phyloP scores from a whole-genome alignment of 1,140 invertebrate species.

The Penaeus indicus region DNA sequence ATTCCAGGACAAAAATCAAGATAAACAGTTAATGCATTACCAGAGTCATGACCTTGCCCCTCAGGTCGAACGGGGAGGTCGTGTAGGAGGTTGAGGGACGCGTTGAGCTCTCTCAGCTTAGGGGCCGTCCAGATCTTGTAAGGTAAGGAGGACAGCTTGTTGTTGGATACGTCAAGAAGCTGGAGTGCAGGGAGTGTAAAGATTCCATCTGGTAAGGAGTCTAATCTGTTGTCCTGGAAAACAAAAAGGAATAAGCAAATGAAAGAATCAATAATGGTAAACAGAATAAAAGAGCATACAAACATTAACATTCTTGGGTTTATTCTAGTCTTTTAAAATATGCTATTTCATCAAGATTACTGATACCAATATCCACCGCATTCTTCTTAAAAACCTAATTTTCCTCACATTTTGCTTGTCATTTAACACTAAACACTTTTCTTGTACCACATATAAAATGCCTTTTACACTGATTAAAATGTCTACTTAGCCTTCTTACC shows the following conservation, averaged over 20 bases:
- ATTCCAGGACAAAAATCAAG: too few species aligned
- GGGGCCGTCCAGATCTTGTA: slow-evolving; percentile 91
- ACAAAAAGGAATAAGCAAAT: not conserved
- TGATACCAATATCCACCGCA: too few species aligned
- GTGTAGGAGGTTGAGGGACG: slow-evolving; percentile 89
- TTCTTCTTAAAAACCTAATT: too few species aligned
- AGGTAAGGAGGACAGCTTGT: slow-evolving; percentile 89
- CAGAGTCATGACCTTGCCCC: slow-evolving; percentile 42
- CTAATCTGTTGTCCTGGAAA: slow-evolving; percentile 88
- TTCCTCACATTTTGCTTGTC: too few species aligned
- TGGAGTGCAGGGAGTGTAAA: slow-evolving; percentile 84
- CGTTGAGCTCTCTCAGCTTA: slow-evolving; percentile 89
- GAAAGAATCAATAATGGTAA: not conserved
- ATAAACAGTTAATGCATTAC: not conserved
- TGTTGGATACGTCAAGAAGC: slow-evolving; percentile 92
- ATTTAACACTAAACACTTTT: too few species aligned
- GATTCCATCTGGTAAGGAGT: slow-evolving; percentile 82
- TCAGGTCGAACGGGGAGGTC: slow-evolving; percentile 78
- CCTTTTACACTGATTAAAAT: too few species aligned
- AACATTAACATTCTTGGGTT: not conserved
- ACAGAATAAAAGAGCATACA: not conserved
- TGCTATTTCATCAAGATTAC: too few species aligned
- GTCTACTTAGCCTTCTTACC: slow-evolving; percentile 62
- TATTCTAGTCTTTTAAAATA: too few species aligned
- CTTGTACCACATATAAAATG: too few species aligned